A percentile compares a stretch with the other conserved stretches of the same genome.
Conservation (phyloP, 2,797 vertebrate species). For the Sebastes vulpes region DNA sequence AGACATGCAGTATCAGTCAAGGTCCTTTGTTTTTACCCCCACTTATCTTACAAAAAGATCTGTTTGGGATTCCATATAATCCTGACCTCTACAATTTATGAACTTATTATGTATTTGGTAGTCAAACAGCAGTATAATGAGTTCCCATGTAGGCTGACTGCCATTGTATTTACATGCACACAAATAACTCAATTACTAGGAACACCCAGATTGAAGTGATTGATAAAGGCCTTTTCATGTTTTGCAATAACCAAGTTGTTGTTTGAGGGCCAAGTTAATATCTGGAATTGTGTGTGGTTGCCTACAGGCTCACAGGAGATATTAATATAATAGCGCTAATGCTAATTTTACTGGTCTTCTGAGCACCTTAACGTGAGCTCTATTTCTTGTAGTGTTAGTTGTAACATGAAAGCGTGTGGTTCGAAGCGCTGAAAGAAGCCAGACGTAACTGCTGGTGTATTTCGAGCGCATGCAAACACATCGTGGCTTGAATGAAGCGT, state of each 20-base stretch:
- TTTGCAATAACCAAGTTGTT: not conserved
- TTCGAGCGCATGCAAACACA: constrained; percentile 14
- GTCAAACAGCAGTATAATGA: constrained; percentile 71
- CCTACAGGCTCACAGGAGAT: not conserved
- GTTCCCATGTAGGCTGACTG: constrained; percentile 3
- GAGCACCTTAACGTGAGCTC: not conserved
- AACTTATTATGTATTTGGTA: constrained; percentile 56
- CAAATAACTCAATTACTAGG: constrained; percentile 7
- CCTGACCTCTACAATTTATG: constrained; percentile 23
- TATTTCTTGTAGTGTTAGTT: not conserved
- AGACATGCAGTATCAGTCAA: constrained; percentile 31
- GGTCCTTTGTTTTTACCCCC: constrained; percentile 37
- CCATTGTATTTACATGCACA: constrained; percentile 12
- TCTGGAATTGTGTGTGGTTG: not conserved
- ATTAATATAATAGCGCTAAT: not conserved
- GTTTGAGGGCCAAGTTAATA: not conserved
- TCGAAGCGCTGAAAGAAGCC: not conserved
- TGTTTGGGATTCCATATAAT: constrained; percentile 41
- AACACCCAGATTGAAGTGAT: not conserved
- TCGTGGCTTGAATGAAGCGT: not conserved
- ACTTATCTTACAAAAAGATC: constrained; percentile 14
- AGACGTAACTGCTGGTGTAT: not conserved
- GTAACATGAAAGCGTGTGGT: not conserved
- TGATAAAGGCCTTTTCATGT: not conserved
- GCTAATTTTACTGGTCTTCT: not conserved